A percentile compares a stretch with the other conserved stretches of the same genome.
phyloP scores from a whole-genome alignment of 2,113 vertebrate genomes.

The Coptodon rendalli region DNA sequence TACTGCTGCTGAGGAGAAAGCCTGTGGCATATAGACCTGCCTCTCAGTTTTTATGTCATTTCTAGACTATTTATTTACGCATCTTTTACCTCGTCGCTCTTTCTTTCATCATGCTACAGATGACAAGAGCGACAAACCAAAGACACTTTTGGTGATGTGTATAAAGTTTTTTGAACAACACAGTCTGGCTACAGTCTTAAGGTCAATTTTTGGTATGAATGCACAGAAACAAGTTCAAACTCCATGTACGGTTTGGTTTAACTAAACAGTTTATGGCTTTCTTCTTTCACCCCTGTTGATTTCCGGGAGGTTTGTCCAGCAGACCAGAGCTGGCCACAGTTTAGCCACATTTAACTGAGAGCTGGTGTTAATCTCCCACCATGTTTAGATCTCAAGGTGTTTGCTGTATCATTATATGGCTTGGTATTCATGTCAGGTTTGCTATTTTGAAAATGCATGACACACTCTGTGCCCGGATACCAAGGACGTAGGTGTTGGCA shows the following conservation, averaged over 20 bases:
- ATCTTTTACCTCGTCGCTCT: background rate
- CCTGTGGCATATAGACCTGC: conserved; percentile 13
- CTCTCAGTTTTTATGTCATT: conserved; percentile 4
- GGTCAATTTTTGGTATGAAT: background rate
- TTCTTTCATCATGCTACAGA: background rate
- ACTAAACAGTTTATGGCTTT: background rate
- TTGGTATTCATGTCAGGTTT: conserved; percentile 61
- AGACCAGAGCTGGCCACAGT: background rate
- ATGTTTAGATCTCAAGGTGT: conserved; percentile 42
- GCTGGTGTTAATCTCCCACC: conserved; percentile 12
- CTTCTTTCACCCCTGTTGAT: background rate
- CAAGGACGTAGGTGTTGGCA: conserved; percentile 59
- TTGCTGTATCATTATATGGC: conserved; percentile 46
- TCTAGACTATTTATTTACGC: background rate
- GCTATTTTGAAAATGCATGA: conserved; percentile 60
- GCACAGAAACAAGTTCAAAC: background rate
- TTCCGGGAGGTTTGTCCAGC: background rate
- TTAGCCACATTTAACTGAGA: background rate
- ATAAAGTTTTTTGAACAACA: background rate
- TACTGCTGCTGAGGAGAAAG: conserved; percentile 33
- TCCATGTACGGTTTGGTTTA: background rate
- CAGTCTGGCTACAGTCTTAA: background rate
- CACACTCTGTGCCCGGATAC: conserved; percentile 35
- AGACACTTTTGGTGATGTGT: background rate
- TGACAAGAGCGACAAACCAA: background rate